Conservation (phyloP, 1,140 invertebrate genomes). For the Cephus cinctus region DNA sequence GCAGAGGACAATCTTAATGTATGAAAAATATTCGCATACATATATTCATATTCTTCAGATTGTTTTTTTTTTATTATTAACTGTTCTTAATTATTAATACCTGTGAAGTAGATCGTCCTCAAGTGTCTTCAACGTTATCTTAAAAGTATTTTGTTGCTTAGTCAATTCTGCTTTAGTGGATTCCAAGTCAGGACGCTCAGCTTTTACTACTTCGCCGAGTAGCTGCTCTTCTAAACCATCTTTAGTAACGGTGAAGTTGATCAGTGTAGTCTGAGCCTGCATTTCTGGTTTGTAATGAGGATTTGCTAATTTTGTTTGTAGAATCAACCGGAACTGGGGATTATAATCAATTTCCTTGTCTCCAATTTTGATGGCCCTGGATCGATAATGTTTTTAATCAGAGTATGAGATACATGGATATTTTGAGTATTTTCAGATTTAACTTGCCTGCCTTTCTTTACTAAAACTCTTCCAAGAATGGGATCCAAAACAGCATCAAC, state of each 20-base stretch:
- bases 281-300: conserved; percentile 96
- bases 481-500: conserved; percentile 90
- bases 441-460: conserved; percentile 77
- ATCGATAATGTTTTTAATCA: conserved; percentile 14
- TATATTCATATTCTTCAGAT: neutral
- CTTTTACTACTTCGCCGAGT: conserved; percentile 90
- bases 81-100: conserved; percentile 14
- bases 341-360: conserved; percentile 91
- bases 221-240: conserved; percentile 93
- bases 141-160: conserved; percentile 92
- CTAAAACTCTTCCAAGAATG: conserved; percentile 82
- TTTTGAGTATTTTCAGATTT: conserved; percentile 46
- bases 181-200: conserved; percentile 90
- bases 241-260: conserved; percentile 93
- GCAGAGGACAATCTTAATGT: conserved; percentile 74
- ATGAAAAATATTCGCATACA: neutral
- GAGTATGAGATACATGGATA: conserved; percentile 1
- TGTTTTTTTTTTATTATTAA: neutral
- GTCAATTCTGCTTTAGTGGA: conserved; percentile 72
- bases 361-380: conserved; percentile 76
- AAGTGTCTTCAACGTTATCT: conserved; percentile 86
- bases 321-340: conserved; percentile 78
- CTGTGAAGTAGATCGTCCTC: conserved; percentile 84
- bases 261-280: conserved; percentile 93
- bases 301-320: conserved; percentile 93